Conservation (phyloP, 2,113 vertebrate genomes). For the Ramphastos sulfuratus region DNA sequence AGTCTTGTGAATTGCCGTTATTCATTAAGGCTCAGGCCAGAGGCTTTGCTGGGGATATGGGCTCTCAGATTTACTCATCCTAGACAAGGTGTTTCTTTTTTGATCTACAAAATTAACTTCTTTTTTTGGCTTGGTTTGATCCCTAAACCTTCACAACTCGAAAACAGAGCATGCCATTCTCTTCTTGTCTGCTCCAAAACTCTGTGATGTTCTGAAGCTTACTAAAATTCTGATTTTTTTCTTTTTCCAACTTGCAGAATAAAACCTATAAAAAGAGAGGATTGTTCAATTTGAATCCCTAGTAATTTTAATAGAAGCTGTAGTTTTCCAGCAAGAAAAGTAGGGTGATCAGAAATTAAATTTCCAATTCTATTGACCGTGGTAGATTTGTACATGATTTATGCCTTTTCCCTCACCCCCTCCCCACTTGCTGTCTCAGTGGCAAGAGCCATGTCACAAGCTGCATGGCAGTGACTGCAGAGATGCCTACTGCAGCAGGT, state of each 20-base stretch:
- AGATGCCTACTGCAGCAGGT: not conserved
- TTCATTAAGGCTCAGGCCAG: not conserved
- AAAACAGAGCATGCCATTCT: not conserved
- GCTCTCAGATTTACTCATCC: not conserved
- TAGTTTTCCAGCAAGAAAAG: not conserved
- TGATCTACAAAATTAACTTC: not conserved
- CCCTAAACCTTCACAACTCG: not conserved
- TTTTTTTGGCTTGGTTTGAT: not conserved
- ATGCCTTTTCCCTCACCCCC: not conserved
- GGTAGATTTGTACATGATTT: not conserved
- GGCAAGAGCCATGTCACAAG: not conserved
- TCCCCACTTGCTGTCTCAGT: not conserved
- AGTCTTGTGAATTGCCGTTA: not conserved
- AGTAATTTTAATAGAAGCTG: not conserved
- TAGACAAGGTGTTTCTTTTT: not conserved
- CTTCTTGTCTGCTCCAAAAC: not conserved
- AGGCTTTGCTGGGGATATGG: not conserved
- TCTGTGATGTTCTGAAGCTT: not conserved
- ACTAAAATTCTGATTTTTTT: not conserved
- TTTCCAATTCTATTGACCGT: not conserved
- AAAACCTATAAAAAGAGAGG: not conserved
- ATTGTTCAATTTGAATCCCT: not conserved
- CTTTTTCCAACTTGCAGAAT: not conserved
- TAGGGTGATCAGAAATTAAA: not conserved
- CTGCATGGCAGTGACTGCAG: fast-evolving